Evolutionary conservation across 2,888 invertebrate species (phyloP), one percentile per base, ranked within the genome.

Genomic region (Deroplatys truncata): DNA sequence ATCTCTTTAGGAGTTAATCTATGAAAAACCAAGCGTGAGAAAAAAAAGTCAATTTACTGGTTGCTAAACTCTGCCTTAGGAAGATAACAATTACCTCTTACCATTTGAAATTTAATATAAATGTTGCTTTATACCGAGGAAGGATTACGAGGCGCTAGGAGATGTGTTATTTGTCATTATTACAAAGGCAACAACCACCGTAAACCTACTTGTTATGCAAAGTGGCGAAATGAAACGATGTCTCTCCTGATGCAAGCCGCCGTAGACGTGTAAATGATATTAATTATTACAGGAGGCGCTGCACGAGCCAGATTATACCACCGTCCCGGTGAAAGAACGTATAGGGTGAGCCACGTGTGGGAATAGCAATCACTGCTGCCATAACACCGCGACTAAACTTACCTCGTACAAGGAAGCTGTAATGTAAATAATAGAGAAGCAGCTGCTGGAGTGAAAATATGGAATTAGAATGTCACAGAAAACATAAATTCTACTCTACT

Each of bases 201-300:
- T 72, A 72, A 86, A 86, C 28, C 86, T 86, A 86, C 86, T 86
- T 82, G 86, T 82, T 7, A 86, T 82, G 72, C 82, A 86, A 86
- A 82, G 85, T 85, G 49, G 85, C 20, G 20, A 72, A 72, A 72
- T 72, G 56, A 72, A 72, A 72, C 56, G 43, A 43, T 72, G 56
- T 72, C 20, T 72, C 16, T 72, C 56, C 20, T 72, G 56, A 72
- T 72, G 56, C 56, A 72, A 72, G 56, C 20, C 56, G 56, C 56
- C 56, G 56, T 72, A 72, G 56, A 72, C 56, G 56, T 72, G 56
- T 72, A 72, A 72, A 72, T 72, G 16, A 72, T 25, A 72, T 72
- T 72, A 72, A 72, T 72, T 72, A 72, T 72, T 72, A 72, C 20
- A 25, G 20, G 5, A 72, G 56, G 56, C 56, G 25, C 43, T 72